These are phyloP conservation scores for Drosophila nr. perissopoda DNA, from an alignment of 2,888 invertebrate genomes.

Conservation along the genomic window DNA sequence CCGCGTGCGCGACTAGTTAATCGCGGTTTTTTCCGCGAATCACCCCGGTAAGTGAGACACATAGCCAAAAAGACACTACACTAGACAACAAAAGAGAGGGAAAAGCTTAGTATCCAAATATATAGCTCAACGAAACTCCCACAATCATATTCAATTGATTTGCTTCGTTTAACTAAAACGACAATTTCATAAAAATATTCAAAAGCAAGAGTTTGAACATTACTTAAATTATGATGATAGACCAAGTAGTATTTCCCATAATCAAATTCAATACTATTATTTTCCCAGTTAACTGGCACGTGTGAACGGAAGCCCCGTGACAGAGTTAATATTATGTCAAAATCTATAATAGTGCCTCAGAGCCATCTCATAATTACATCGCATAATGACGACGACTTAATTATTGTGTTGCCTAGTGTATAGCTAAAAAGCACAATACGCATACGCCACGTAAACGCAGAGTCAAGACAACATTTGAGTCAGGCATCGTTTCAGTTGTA, in stretches of 20 bases:
- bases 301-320: conserved; percentile 34
- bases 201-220: background rate
- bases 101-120: background rate
- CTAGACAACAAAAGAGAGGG: conserved; percentile 22
- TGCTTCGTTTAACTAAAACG: background rate
- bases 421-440: conserved; percentile 40
- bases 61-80: conserved; percentile 10
- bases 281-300: conserved; percentile 50
- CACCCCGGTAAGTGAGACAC: conserved; percentile 64
- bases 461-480: conserved; percentile 19
- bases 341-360: conserved; percentile 30
- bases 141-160: background rate
- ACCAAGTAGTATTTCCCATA: conserved; percentile 1
- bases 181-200: background rate
- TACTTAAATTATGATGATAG: background rate
- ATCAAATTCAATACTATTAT: conserved; percentile 3
- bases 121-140: background rate
- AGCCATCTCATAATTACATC: conserved; percentile 23
- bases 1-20: conserved; percentile 92
- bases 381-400: conserved; percentile 18
- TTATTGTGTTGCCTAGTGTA: conserved; percentile 55
- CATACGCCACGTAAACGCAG: conserved; percentile 65
- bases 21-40: conserved; percentile 90
- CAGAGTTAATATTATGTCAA: conserved; percentile 17
- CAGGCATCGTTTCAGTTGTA: conserved; percentile 53